phyloP scores from a whole-genome alignment of 2,797 vertebrate genomes.

The Microhierax caerulescens region DNA sequence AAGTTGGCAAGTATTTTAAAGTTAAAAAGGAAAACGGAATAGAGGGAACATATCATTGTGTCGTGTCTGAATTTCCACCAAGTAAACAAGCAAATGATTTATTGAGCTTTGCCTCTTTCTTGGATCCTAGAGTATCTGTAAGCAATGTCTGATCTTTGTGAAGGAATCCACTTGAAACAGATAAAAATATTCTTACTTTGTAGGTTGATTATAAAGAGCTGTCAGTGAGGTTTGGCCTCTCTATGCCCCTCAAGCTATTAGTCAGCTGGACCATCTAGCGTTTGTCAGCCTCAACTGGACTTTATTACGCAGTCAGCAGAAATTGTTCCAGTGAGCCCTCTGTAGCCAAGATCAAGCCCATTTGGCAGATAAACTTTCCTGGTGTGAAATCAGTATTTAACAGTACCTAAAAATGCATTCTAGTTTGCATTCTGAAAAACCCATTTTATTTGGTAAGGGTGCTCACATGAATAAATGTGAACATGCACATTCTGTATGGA shows the following conservation, averaged over 20 bases:
- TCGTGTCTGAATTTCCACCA: background rate
- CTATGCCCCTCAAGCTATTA: background rate
- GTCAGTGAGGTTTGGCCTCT: background rate
- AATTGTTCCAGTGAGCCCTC: background rate
- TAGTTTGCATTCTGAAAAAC: background rate
- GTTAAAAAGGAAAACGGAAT: background rate
- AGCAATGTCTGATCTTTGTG: background rate
- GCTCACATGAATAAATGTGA: background rate
- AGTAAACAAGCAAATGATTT: constrained; percentile 8
- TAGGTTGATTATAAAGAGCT: background rate
- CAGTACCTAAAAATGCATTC: background rate
- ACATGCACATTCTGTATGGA: background rate
- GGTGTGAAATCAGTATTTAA: background rate
- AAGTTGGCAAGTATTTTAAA: background rate
- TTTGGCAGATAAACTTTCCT: background rate
- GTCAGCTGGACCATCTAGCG: background rate
- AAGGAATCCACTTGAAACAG: background rate
- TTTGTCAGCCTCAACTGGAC: background rate
- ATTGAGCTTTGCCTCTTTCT: background rate
- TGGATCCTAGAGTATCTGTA: background rate
- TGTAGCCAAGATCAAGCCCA: background rate
- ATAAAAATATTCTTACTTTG: background rate
- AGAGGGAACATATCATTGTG: background rate
- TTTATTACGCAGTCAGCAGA: background rate
- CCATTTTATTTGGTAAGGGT: background rate